Evolutionary conservation across 2,113 vertebrate species (phyloP).

Genomic region (Notarius quadriscutis): DNA sequence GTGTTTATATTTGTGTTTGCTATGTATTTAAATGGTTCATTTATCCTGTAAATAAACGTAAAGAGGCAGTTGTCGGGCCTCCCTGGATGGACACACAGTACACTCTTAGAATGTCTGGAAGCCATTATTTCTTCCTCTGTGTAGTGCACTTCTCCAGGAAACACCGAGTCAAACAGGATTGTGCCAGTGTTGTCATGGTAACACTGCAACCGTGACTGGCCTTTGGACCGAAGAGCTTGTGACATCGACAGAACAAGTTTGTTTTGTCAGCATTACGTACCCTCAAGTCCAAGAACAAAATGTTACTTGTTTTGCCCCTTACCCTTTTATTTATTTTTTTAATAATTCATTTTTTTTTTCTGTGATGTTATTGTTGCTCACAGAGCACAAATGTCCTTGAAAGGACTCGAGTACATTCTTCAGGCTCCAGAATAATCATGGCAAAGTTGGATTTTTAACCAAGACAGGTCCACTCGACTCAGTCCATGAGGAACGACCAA

Average conservation of each 20-base stretch:
- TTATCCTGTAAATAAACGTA: neutral
- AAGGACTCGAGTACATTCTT: neutral
- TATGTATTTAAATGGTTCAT: neutral
- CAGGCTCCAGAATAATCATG: neutral
- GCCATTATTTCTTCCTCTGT: neutral
- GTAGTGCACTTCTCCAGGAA: neutral
- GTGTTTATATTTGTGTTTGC: neutral
- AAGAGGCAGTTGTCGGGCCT: neutral
- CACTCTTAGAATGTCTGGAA: neutral
- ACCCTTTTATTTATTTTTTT: neutral
- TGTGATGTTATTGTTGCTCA: neutral
- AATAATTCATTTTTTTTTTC: neutral
- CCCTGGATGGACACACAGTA: neutral
- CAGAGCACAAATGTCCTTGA: neutral
- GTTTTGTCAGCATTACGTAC: neutral
- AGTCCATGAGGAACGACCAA: neutral
- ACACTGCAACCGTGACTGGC: conserved; percentile 20
- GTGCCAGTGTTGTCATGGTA: conserved; percentile 43
- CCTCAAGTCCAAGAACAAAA: neutral
- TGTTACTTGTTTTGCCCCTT: neutral
- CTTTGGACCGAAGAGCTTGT: neutral
- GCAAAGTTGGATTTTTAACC: neutral
- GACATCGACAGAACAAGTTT: neutral
- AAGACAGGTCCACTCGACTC: neutral
- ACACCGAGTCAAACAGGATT: neutral